Evolutionary conservation across 2,113 vertebrate species (phyloP).

Genomic region (Galemys pyrenaicus): DNA sequence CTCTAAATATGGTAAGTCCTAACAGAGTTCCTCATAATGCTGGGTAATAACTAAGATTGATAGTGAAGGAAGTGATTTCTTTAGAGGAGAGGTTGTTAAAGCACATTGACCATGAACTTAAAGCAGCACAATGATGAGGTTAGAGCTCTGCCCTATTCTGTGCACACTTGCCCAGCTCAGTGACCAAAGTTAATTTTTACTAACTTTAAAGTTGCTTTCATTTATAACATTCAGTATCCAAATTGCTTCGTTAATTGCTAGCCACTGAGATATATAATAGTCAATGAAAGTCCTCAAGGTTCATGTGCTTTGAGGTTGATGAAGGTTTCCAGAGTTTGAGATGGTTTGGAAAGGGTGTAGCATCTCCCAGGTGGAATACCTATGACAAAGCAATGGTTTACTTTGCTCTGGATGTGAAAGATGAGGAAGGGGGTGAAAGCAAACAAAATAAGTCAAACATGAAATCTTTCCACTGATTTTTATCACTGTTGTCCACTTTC

Average conservation of each 20-base stretch:
- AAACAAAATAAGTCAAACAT: slow-evolving; percentile 40
- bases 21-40: neutral
- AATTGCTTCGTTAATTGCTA: slow-evolving; percentile 37
- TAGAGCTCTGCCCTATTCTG: neutral
- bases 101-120: neutral
- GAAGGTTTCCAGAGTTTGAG: neutral
- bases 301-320: slow-evolving; percentile 31
- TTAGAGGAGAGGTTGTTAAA: slow-evolving; percentile 45
- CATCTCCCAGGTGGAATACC: neutral
- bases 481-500: slow-evolving; percentile 50
- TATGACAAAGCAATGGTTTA: slow-evolving; percentile 14
- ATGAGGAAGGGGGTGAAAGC: slow-evolving; percentile 26
- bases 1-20: slow-evolving; percentile 35
- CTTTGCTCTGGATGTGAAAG: slow-evolving; percentile 59
- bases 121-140: neutral
- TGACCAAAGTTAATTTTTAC: slow-evolving; percentile 12
- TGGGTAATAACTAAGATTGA: slow-evolving; percentile 7
- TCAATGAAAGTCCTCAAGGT: neutral
- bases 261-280: slow-evolving; percentile 13
- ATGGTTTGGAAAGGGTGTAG: slow-evolving; percentile 34
- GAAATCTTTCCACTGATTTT: slow-evolving; percentile 65
- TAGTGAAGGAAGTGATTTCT: neutral
- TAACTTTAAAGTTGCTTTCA: slow-evolving; percentile 41
- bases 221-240: neutral
- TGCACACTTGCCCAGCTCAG: neutral